Evolutionary conservation across 2,113 vertebrate genomes (phyloP), one percentile per base, ranked within the genome.

Genomic region (Orycteropus afer): DNA sequence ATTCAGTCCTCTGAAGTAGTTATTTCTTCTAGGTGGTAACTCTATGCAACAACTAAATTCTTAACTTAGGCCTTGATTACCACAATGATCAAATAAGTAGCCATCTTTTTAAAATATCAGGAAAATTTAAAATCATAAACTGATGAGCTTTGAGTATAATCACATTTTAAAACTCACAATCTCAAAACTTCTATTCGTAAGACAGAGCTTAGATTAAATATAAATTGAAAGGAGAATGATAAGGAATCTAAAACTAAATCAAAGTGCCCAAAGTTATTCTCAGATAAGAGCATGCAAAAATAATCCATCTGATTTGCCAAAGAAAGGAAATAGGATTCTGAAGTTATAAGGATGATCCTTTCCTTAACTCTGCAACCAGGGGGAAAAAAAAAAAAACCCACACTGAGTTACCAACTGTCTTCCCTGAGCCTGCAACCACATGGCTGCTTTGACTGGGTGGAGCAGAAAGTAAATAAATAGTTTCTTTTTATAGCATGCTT

Each of bases 401-500:
- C 92, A 92, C 22, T 32, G 10, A 73, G 94, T 42, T 13, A 67
- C 77, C 42, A 23, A 2, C 1, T 14, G 78, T 90, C 42, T 84
- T 73, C 89, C 84, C 77, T 22, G 77, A 25, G 85, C 63, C 85
- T 76, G 55, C 88, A 86, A 25, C 90, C 95, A 25, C 88, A 88
- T 0, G 40, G 93, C 82, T 77, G 53, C 37, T 90, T 94, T 61
- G 90, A 29, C 71, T 73, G 92, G 96, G 96, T 89, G 97, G 95
- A 73, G 88, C 49, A 59, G 65, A 91, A 82, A 84, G 94, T 92
- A 97, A 96, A 95, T 22, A 96, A 92, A 94, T 63, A 42, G 73
- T 25, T 74, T 86, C 92, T 96, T 97, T 97, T 95, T 96, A 96
- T 90, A 92, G 90, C 57, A 61, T 0, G 27, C 59, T 95, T 95